Percentiles rank a stretch among this genome's conserved stretches.
Conservation (phyloP, 1,140 invertebrate genomes). For the Hylyphantes graminicola region DNA sequence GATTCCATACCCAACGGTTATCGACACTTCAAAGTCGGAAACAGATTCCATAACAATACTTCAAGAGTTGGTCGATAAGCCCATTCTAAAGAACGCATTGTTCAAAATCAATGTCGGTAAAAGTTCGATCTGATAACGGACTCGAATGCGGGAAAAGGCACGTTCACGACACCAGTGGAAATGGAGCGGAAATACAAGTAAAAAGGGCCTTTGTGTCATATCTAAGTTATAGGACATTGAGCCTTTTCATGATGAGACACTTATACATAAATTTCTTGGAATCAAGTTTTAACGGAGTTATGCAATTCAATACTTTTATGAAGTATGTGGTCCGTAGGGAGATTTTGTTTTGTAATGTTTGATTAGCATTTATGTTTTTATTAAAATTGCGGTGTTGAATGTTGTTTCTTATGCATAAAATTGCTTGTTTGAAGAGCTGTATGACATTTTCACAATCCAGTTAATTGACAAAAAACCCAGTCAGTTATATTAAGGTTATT, state of each 20-base stretch:
- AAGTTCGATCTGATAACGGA: neutral
- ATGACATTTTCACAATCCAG: too few relatives aligned
- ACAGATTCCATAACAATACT: constrained; percentile 39
- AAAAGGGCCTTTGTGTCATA: too few relatives aligned
- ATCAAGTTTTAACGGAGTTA: neutral
- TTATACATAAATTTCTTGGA: too few relatives aligned
- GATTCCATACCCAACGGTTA: constrained; percentile 2
- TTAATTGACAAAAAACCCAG: too few relatives aligned
- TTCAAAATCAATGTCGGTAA: constrained; percentile 11
- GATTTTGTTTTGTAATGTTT: neutral
- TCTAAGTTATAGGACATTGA: too few relatives aligned
- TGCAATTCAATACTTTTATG: neutral
- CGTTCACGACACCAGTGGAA: constrained; percentile 15
- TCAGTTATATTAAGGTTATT: too few relatives aligned
- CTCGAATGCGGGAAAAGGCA: constrained; percentile 12
- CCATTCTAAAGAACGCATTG: constrained; percentile 20
- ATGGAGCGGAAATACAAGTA: neutral
- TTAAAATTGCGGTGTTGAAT: neutral
- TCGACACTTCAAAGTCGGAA: constrained; percentile 6
- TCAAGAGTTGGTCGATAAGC: constrained; percentile 18
- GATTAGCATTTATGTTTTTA: neutral
- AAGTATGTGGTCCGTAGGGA: neutral
- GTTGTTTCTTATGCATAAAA: too few relatives aligned
- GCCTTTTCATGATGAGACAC: too few relatives aligned
- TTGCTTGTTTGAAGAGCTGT: too few relatives aligned